Base-by-base conservation (phyloP, 92 coral and sea anemone species). In the Zoanthus sociatus region DNA sequence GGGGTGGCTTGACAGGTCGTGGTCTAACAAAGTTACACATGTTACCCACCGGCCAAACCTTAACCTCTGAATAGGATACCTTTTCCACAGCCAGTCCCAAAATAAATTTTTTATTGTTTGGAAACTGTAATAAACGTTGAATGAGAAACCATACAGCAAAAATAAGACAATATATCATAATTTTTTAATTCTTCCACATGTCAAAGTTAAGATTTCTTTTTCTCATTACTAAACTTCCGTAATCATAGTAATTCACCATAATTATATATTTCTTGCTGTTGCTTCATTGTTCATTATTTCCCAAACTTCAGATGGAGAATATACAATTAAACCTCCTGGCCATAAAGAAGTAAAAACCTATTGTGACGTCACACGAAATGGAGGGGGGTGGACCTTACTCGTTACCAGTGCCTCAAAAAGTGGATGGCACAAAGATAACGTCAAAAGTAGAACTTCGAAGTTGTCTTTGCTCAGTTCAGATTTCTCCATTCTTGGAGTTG, bases 331-430 rank as follows among this genome's bases (percentile, higher is more conserved):
- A 73, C 91, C 91, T n/a, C 88, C 91, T 76, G 91, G 91, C 13
- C 63, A 70, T 46, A 61, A 78, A 12, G 82, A 47, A 75, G 81
- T 91, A 15, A 91, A 87, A 82, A 87, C 93, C 5, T 77, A 91
- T 82, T 91, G 93, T 77, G 93, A 91, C 85, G 73, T 91, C 72
- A 83, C 93, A 18, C 82, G 84, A 45, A 79, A 84, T 14, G 93
- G 93, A 12, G 93, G 93, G 16, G 93, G 93, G n/a, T 91, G 93
- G 93, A 87, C 93, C 26, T 63, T 91, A 60, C 66, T 91, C 45
- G 89, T 73, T 17, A 87, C 93, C 14, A 91, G 93, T 78, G 84
- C 88, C 77, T 87, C 91, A 12, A 88, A 87, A 33, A 83, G 55
- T 5, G 91, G 89, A 0, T 91, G 93, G 93, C 75, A 76, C 18